phyloP scores from a whole-genome alignment of 1,140 invertebrate species.

The Drosophila hydei region DNA sequence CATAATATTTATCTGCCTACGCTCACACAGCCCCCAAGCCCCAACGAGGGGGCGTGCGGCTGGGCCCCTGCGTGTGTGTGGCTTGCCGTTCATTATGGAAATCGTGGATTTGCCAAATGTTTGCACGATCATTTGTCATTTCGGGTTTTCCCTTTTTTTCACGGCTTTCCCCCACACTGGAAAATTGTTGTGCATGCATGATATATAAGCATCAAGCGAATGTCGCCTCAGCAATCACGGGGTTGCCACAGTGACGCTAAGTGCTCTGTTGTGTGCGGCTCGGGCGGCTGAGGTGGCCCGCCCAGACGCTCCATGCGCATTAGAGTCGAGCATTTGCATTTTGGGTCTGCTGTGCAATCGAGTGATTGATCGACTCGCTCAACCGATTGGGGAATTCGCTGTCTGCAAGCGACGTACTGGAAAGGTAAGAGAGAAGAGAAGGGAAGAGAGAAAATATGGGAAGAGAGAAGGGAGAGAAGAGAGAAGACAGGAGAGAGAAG shows the following conservation, averaged over 20 bases:
- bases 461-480: no score
- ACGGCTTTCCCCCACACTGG: constrained; percentile 22
- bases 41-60: no score
- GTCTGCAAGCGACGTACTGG: background rate
- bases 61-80: no score
- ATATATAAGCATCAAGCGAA: constrained; percentile 58
- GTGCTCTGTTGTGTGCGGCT: no score
- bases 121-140: constrained; percentile 82
- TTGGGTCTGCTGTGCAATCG: background rate
- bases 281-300: no score
- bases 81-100: constrained; percentile 68
- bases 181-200: constrained; percentile 71
- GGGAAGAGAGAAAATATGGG: no score
- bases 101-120: constrained; percentile 81
- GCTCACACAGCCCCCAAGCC: background rate
- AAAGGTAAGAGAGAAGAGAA: no score
- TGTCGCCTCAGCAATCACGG: constrained; percentile 4
- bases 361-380: constrained; percentile 1
- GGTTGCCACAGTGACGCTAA: background rate
- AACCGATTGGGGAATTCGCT: background rate
- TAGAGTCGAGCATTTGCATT: background rate
- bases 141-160: constrained; percentile 14
- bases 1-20: constrained; percentile 74
- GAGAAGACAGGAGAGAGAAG: no score
- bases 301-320: background rate